Evolutionary conservation across 2,113 vertebrate species (phyloP).

Genomic region (Atlantisia rogersi): DNA sequence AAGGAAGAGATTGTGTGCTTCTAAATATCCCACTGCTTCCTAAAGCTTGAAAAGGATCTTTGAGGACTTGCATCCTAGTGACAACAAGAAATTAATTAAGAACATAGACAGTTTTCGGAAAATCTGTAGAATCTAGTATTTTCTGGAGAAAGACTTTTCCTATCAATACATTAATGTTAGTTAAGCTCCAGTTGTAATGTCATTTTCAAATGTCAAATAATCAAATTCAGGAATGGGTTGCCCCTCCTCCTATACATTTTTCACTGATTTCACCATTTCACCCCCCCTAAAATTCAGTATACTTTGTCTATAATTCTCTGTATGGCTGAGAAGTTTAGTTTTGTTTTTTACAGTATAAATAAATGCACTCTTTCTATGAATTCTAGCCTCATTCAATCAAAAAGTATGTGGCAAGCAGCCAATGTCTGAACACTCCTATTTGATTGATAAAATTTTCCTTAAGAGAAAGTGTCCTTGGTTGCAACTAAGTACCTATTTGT

Average conservation of each 20-base stretch:
- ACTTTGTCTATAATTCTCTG: neutral
- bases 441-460: neutral
- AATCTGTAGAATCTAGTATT: neutral
- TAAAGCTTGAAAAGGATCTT: neutral
- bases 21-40: neutral
- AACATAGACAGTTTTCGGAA: neutral
- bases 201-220: neutral
- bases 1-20: neutral
- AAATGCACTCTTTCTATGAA: neutral
- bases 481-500: neutral
- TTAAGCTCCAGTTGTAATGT: neutral
- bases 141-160: neutral
- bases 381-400: neutral
- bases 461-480: neutral
- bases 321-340: neutral
- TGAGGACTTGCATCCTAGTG: neutral
- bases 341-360: neutral
- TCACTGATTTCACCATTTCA: neutral
- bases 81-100: neutral
- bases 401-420: neutral
- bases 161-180: neutral
- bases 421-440: neutral
- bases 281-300: neutral
- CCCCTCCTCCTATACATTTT: neutral
- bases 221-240: neutral